Conservation (phyloP, 2,113 vertebrate species). For the Fulica atra region DNA sequence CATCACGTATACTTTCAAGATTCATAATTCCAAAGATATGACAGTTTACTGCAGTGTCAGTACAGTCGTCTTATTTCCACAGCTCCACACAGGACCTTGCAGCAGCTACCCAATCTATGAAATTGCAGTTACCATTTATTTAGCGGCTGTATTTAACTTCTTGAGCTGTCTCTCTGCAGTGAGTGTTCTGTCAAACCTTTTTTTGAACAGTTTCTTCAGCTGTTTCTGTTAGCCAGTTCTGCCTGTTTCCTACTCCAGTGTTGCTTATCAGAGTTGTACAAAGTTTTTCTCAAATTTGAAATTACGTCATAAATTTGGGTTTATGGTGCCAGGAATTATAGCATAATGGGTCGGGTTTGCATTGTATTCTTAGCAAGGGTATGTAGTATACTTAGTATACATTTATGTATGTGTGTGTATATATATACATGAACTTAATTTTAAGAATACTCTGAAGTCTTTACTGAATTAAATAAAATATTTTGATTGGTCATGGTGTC, state of each 20-base stretch:
- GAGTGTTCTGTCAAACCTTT: neutral
- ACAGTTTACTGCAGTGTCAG: neutral
- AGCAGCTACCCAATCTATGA: neutral
- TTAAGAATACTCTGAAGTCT: neutral
- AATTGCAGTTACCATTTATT: neutral
- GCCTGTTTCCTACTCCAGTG: neutral
- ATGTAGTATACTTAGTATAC: neutral
- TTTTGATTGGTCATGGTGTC: conserved; percentile 23
- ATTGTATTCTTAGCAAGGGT: neutral
- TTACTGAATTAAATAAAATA: conserved; percentile 19
- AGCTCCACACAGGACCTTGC: neutral
- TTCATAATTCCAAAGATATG: neutral
- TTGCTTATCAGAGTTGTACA: neutral
- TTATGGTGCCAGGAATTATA: neutral
- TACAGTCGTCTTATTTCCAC: neutral
- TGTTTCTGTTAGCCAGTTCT: neutral
- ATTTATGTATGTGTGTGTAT: neutral
- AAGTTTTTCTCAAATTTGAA: neutral
- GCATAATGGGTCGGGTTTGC: neutral
- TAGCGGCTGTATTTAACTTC: neutral
- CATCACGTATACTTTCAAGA: neutral
- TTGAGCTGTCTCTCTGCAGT: neutral
- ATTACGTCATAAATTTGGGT: neutral
- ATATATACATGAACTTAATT: neutral
- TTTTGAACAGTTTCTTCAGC: neutral